Evolutionary conservation across 2,113 vertebrate species (phyloP).

Genomic region (Poeciliopsis occidentalis): DNA sequence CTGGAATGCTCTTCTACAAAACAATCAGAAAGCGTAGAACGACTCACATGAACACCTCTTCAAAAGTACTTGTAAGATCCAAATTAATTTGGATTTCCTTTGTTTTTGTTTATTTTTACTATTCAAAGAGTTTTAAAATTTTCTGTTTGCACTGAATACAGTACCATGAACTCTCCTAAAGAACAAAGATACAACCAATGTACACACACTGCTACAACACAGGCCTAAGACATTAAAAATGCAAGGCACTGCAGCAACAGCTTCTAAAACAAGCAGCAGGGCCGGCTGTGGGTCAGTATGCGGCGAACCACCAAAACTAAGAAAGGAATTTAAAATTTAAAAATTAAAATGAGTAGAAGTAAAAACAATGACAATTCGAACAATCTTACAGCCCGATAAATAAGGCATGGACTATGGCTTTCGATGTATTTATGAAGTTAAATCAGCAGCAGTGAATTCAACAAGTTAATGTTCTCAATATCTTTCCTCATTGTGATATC

Average conservation of each 20-base stretch:
- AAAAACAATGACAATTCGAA: background rate
- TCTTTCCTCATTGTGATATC: constrained; percentile 50
- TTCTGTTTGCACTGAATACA: background rate
- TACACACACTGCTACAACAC: constrained; percentile 56
- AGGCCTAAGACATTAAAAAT: constrained; percentile 77
- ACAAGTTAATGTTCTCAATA: constrained; percentile 43
- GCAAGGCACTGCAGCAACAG: constrained; percentile 80
- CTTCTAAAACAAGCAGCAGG: constrained; percentile 68
- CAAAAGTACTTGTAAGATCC: background rate
- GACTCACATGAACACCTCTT: background rate
- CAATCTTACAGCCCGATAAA: background rate
- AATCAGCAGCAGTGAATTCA: constrained; percentile 11
- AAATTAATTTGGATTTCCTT: background rate
- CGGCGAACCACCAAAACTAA: constrained; percentile 23
- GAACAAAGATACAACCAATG: constrained; percentile 33
- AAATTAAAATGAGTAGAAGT: background rate
- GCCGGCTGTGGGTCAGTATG: constrained; percentile 52
- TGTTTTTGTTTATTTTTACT: background rate
- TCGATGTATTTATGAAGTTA: constrained; percentile 37
- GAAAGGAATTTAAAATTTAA: background rate
- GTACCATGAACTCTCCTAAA: background rate
- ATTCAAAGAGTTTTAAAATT: background rate
- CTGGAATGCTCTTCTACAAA: too few relatives aligned
- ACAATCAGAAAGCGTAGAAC: background rate
- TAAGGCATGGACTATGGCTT: constrained; percentile 13